A percentile compares a stretch with the other conserved stretches of the same genome.
Conservation (phyloP, 2,113 vertebrate genomes). For the Chamaetylas fuelleborni region DNA sequence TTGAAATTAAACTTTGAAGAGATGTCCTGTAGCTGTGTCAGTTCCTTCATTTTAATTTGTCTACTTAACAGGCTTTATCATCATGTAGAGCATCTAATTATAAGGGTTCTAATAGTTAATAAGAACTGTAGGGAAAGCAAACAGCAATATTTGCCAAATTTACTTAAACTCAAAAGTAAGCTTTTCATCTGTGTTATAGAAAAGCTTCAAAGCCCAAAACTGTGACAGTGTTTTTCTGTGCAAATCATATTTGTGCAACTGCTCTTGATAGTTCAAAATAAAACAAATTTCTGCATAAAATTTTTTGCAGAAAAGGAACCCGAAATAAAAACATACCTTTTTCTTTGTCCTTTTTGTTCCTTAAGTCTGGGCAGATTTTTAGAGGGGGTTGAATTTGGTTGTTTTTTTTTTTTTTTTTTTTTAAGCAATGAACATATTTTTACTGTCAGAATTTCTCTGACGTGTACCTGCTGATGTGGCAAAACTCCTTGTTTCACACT, state of each 20-base stretch:
- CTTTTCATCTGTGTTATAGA: background rate
- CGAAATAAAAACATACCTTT: rapidly evolving
- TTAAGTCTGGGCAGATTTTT: background rate
- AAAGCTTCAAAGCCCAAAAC: background rate
- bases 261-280: background rate
- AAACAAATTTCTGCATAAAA: background rate
- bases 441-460: background rate
- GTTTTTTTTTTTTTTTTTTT: background rate
- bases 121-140: background rate
- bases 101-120: background rate
- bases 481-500: background rate
- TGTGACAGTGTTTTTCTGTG: background rate
- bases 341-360: background rate
- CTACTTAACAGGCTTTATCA: background rate
- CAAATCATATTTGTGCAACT: background rate
- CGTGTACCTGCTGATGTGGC: background rate
- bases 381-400: background rate
- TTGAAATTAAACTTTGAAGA: background rate
- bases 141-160: background rate
- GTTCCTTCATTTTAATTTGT: background rate
- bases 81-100: background rate
- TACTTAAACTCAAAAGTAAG: background rate
- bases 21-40: background rate
- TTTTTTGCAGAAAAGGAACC: background rate
- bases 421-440: background rate